Evolutionary conservation across 2,113 vertebrate species (phyloP).

Genomic region (Acanthisitta chloris): DNA sequence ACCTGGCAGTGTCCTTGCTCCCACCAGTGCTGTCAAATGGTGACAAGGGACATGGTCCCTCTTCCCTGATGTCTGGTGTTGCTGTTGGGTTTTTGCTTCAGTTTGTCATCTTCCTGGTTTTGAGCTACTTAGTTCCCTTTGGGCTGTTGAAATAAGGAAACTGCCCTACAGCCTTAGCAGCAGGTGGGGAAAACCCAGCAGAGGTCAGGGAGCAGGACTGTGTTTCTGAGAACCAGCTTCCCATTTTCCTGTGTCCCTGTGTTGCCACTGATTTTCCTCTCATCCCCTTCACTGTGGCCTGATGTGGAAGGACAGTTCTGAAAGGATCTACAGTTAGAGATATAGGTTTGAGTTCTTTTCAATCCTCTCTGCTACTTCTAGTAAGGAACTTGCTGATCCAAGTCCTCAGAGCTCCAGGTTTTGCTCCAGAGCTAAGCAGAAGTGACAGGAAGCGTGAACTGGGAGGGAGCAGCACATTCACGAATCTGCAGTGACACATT

Average conservation of each 20-base stretch:
- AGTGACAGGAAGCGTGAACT: neutral
- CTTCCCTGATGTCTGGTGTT: neutral
- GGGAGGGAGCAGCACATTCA: neutral
- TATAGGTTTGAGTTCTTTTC: neutral
- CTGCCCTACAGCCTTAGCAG: neutral
- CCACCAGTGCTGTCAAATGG: fast-evolving
- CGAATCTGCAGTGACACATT: neutral
- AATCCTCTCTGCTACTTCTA: neutral
- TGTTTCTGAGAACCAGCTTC: neutral
- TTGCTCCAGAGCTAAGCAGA: neutral
- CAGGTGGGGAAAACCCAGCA: neutral
- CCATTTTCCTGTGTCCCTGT: neutral
- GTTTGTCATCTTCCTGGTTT: neutral
- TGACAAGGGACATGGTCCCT: neutral
- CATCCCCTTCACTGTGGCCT: neutral
- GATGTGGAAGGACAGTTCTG: neutral
- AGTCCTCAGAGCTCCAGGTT: neutral
- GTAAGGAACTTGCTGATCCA: neutral
- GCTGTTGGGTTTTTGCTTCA: neutral
- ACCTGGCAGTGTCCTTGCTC: neutral
- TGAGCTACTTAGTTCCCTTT: neutral
- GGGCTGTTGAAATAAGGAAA: neutral
- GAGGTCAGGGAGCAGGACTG: neutral
- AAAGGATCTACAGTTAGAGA: neutral
- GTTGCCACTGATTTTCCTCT: neutral